phyloP scores from a whole-genome alignment of 2,888 invertebrate genomes.

The Habroteleia sp. region DNA sequence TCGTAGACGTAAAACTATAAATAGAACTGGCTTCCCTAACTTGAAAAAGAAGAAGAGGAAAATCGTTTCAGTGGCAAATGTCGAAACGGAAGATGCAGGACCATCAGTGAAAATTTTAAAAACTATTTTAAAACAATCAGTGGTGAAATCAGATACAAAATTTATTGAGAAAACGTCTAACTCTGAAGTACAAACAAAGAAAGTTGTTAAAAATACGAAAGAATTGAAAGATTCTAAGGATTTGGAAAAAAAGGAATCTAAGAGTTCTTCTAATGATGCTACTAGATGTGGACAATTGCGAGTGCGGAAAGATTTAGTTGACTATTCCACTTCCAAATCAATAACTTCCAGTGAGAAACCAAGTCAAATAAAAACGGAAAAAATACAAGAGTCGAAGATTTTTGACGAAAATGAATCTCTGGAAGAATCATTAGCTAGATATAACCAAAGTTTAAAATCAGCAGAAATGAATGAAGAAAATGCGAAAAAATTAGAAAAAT shows the following conservation, averaged over 20 bases:
- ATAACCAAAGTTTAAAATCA: conserved; percentile 75
- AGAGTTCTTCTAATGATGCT: conserved; percentile 55
- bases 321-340: conserved; percentile 73
- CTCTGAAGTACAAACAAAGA: conserved; percentile 31
- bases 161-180: conserved; percentile 50
- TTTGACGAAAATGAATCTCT: conserved; percentile 79
- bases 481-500: conserved; percentile 72
- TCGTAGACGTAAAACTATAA: conserved; percentile 88
- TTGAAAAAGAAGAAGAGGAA: conserved; percentile 91
- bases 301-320: conserved; percentile 75
- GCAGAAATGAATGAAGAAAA: conserved; percentile 76
- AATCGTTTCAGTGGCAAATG: conserved; percentile 49
- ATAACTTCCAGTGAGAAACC: conserved; percentile 68
- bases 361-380: conserved; percentile 76
- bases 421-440: conserved; percentile 76
- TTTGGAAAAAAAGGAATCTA: conserved; percentile 16
- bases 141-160: conserved; percentile 44
- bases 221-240: conserved; percentile 30
- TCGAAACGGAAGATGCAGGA: conserved; percentile 10
- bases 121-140: conserved; percentile 34
- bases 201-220: conserved; percentile 5
- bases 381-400: conserved; percentile 74
- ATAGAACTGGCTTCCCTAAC: conserved; percentile 93
- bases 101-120: conserved; percentile 37
- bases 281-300: conserved; percentile 72